Percentiles rank a stretch among this genome's conserved stretches.
These are phyloP conservation scores for Monopis laevigella DNA, from an alignment of 2,888 invertebrate genomes.

Conservation along the genomic window DNA sequence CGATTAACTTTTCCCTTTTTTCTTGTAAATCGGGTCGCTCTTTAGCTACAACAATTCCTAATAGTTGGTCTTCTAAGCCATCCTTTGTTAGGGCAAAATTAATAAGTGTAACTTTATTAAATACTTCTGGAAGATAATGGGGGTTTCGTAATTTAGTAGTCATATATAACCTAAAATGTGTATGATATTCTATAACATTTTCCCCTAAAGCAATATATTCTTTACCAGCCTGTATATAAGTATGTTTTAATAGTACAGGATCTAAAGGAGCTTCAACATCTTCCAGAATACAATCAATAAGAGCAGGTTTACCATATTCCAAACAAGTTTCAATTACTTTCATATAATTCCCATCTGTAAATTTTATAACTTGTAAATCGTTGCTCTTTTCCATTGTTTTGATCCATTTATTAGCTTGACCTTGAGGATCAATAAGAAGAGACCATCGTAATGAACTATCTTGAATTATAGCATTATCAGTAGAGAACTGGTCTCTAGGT, in stretches of 20 bases:
- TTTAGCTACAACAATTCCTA: constrained; percentile 86
- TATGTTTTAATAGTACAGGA: constrained; percentile 78
- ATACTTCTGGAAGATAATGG: constrained; percentile 85
- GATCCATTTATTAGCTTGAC: constrained; percentile 87
- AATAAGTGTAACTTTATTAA: constrained; percentile 83
- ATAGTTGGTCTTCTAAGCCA: constrained; percentile 83
- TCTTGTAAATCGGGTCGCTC: constrained; percentile 86
- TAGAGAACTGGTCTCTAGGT: constrained; percentile 83
- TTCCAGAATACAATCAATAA: constrained; percentile 82
- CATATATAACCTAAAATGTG: constrained; percentile 80
- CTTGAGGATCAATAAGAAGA: constrained; percentile 84
- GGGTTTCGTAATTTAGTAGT: constrained; percentile 87
- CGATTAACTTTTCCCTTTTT: constrained; percentile 79
- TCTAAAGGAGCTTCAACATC: constrained; percentile 82
- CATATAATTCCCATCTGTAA: constrained; percentile 80
- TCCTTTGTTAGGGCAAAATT: constrained; percentile 86
- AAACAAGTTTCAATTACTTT: constrained; percentile 77
- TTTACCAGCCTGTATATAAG: constrained; percentile 77
- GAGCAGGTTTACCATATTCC: constrained; percentile 78
- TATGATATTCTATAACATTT: constrained; percentile 79
- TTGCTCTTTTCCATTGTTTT: constrained; percentile 82
- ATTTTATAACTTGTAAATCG: constrained; percentile 75
- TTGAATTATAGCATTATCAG: constrained; percentile 86
- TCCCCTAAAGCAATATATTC: constrained; percentile 82
- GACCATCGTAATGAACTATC: constrained; percentile 82